phyloP scores from a whole-genome alignment of 2,113 vertebrate genomes.

The Oryctolagus cuniculus region mOryCun1.1 NC_091441.1:4606501-4607000 shows the following conservation, averaged over 20 bases:
- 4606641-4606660: neutral
- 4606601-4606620: neutral
- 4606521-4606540: rapidly evolving
- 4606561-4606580: neutral
- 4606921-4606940: neutral
- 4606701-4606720: neutral
- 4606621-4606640: neutral
- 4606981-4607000: neutral
- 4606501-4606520: too few relatives aligned
- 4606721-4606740: neutral
- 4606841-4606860: neutral
- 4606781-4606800: neutral
- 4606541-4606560: too few relatives aligned
- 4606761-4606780: neutral
- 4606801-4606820: neutral
- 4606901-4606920: neutral
- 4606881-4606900: neutral
- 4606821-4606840: neutral
- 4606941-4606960: neutral
- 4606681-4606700: neutral
- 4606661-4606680: neutral
- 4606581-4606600: rapidly evolving
- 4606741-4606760: neutral
- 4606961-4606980: too few relatives aligned
- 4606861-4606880: neutral